A percentile compares a stretch with the other conserved stretches of the same genome.
Evolutionary conservation across 2,888 invertebrate genomes (phyloP).

Genomic region (Meiosimyza platycephala): DNA sequence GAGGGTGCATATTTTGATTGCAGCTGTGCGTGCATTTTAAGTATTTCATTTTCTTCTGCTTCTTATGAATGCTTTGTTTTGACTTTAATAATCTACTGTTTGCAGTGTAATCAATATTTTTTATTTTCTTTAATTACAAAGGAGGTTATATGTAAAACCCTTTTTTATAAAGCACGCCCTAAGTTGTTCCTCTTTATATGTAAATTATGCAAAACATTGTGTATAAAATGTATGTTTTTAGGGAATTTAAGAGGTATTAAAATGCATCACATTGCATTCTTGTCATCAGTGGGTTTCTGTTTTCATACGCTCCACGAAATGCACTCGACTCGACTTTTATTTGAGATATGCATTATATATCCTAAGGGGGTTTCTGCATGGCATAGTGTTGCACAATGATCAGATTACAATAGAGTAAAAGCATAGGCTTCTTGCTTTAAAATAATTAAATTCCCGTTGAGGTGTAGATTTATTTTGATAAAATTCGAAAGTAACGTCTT

Average conservation of each 20-base stretch:
- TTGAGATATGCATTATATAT: no score
- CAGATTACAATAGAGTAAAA: no score
- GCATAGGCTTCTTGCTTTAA: no score
- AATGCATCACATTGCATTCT: conserved; percentile 20
- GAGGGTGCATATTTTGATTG: not conserved
- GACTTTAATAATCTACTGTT: conserved; percentile 10
- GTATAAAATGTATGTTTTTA: conserved; percentile 22
- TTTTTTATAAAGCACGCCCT: not conserved
- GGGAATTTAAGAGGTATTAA: conserved; percentile 25
- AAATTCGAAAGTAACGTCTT: no score
- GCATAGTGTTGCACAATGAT: no score
- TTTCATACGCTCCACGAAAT: no score
- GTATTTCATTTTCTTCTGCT: not conserved
- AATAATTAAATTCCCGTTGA: no score
- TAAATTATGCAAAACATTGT: not conserved
- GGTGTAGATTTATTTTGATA: no score
- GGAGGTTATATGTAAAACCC: not conserved
- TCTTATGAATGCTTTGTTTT: not conserved
- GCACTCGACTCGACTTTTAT: no score
- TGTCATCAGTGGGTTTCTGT: not conserved
- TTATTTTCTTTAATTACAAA: conserved; percentile 3
- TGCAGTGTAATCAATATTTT: conserved; percentile 17
- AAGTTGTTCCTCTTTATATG: not conserved
- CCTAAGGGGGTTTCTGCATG: no score
- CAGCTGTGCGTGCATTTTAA: not conserved